phyloP scores from a whole-genome alignment of 1,140 invertebrate species.

The Cyclina sinensis region DNA sequence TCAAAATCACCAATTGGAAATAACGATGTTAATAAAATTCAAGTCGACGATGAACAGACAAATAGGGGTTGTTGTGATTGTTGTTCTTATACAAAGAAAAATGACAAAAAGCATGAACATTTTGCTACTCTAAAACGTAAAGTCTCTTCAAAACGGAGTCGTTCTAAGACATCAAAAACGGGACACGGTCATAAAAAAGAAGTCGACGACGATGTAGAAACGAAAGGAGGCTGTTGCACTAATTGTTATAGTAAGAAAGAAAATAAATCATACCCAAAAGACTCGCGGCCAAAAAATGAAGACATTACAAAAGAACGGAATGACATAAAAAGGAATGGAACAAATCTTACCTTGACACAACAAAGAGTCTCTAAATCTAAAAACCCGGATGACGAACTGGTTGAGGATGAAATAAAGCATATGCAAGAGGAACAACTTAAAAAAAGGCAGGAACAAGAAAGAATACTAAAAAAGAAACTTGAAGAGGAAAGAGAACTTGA shows the following conservation, averaged over 20 bases:
- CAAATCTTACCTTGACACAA: neutral
- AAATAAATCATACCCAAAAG: neutral
- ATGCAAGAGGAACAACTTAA: neutral
- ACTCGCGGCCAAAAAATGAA: neutral
- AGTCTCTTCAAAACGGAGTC: neutral
- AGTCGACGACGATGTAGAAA: too few species aligned
- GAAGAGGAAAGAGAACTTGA: constrained; percentile 1
- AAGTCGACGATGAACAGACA: neutral
- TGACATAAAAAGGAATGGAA: neutral
- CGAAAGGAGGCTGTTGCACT: too few species aligned
- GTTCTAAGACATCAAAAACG: neutral
- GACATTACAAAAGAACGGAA: neutral
- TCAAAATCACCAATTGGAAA: neutral
- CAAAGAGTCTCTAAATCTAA: neutral
- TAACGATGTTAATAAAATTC: neutral
- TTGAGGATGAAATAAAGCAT: neutral
- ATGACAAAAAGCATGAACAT: neutral
- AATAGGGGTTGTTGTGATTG: neutral
- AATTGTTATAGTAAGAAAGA: neutral
- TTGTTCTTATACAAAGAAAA: neutral
- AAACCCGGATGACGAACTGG: neutral
- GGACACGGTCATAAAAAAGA: neutral
- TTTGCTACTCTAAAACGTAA: neutral
- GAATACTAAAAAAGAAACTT: constrained; percentile 33
- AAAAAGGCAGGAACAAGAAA: neutral